A percentile compares a stretch with the other conserved stretches of the same genome.
These are phyloP conservation scores for Drosophila maculinotata DNA, from an alignment of 2,888 invertebrate genomes.

Conservation along the genomic window DNA sequence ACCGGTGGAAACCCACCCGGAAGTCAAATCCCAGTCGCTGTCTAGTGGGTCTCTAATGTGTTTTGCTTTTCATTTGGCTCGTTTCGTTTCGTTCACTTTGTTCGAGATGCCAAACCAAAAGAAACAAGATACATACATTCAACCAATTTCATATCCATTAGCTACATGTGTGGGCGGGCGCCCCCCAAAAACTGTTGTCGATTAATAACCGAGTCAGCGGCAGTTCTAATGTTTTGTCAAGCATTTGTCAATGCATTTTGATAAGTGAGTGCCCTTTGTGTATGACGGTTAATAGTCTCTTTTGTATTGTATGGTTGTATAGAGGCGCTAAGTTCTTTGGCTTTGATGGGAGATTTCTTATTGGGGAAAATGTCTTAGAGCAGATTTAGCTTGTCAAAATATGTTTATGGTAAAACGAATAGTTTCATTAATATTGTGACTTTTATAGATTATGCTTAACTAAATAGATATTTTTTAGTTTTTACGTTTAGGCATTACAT, in stretches of 20 bases:
- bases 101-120: conserved; percentile 29
- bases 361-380: too few relatives aligned
- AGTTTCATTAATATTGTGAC: background rate
- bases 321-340: background rate
- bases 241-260: conserved; percentile 35
- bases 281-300: conserved; percentile 1
- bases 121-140: conserved; percentile 60
- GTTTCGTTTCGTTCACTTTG: conserved; percentile 18
- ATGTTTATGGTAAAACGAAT: too few relatives aligned
- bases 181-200: conserved; percentile 59
- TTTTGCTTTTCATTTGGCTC: conserved; percentile 34
- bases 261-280: conserved; percentile 8
- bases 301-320: background rate
- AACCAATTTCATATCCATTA: conserved; percentile 67
- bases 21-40: conserved; percentile 48
- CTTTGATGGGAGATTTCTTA: background rate
- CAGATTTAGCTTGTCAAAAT: too few relatives aligned
- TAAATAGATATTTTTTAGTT: background rate
- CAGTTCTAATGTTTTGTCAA: conserved; percentile 38
- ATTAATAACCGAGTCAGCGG: conserved; percentile 60
- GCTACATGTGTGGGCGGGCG: conserved; percentile 32
- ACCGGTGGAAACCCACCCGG: conserved; percentile 66
- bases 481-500: too few relatives aligned
- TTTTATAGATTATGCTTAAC: background rate
- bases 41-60: conserved; percentile 44